A percentile compares a stretch with the other conserved stretches of the same genome.
phyloP scores from a whole-genome alignment of 2,797 vertebrate species.

The Semaprochilodus insignis region DNA sequence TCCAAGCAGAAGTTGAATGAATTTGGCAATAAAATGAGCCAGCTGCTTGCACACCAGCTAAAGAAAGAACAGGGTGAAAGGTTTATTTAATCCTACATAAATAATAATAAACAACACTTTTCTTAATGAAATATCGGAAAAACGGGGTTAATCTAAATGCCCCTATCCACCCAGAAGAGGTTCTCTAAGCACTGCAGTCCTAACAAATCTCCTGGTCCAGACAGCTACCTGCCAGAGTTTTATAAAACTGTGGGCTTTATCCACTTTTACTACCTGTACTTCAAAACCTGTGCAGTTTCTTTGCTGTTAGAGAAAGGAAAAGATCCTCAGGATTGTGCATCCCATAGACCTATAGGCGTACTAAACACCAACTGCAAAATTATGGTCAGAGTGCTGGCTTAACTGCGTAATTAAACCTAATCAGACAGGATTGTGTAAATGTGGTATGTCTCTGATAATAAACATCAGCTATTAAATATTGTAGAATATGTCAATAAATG shows the following conservation, averaged over 20 bases:
- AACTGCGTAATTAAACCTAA: too few relatives aligned
- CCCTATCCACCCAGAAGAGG: background rate
- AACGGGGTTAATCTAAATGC: background rate
- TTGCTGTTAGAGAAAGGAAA: background rate
- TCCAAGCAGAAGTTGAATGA: too few relatives aligned
- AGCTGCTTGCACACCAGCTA: background rate
- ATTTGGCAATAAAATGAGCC: too few relatives aligned
- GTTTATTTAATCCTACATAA: background rate
- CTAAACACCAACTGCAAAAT: slow-evolving; percentile 37
- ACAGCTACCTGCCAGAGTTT: slow-evolving; percentile 4
- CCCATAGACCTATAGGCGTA: slow-evolving; percentile 17
- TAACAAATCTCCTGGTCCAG: background rate
- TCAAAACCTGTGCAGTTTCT: background rate
- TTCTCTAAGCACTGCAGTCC: background rate
- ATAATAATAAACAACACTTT: background rate
- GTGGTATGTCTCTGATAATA: background rate
- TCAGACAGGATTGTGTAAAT: too few relatives aligned
- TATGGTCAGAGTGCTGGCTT: background rate
- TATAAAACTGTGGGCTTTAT: background rate
- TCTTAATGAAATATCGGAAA: background rate
- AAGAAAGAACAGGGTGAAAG: background rate
- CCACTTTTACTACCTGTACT: background rate
- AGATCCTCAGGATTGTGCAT: background rate
- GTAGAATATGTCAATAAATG: background rate
- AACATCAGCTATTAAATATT: background rate